A percentile compares a stretch with the other conserved stretches of the same genome.
These are phyloP conservation scores for Belgica antarctica DNA, from an alignment of 2,888 invertebrate genomes.

Conservation along the genomic window DNA sequence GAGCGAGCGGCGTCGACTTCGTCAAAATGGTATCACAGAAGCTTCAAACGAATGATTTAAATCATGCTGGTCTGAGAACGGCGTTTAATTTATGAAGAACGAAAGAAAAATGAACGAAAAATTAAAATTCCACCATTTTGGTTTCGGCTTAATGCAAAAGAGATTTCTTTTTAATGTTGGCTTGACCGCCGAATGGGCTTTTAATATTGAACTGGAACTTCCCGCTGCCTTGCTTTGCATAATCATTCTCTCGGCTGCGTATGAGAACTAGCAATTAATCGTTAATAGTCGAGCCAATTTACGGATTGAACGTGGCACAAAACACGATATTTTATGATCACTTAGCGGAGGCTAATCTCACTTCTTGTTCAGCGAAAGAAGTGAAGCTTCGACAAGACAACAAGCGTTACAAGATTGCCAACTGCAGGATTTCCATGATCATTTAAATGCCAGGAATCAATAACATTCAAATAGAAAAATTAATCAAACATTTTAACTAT, in stretches of 20 bases:
- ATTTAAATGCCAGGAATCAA: no score
- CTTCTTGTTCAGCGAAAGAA: background rate
- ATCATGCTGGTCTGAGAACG: slow-evolving; percentile 33
- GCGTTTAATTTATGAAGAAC: slow-evolving; percentile 36
- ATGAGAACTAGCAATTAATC: background rate
- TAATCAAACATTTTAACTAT: no score
- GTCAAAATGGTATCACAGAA: slow-evolving; percentile 38
- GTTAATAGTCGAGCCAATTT: slow-evolving; percentile 20
- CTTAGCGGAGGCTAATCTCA: slow-evolving; percentile 10
- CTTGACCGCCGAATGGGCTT: slow-evolving; percentile 45
- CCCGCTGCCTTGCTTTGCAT: no score
- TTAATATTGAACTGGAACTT: slow-evolving; percentile 44
- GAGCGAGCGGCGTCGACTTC: background rate
- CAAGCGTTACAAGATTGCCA: no score
- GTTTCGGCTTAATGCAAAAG: background rate
- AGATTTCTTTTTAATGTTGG: slow-evolving; percentile 21
- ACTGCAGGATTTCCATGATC: no score
- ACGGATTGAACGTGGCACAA: slow-evolving; percentile 17
- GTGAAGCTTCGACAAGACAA: slow-evolving; percentile 2
- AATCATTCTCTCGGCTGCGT: background rate
- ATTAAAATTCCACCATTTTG: slow-evolving; percentile 34
- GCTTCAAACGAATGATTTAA: slow-evolving; percentile 40
- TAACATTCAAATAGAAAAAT: no score
- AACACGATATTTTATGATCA: slow-evolving; percentile 23
- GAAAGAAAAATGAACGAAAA: background rate